Conservation (phyloP, 2,888 invertebrate species). For the Cheilosia vernalis region DNA sequence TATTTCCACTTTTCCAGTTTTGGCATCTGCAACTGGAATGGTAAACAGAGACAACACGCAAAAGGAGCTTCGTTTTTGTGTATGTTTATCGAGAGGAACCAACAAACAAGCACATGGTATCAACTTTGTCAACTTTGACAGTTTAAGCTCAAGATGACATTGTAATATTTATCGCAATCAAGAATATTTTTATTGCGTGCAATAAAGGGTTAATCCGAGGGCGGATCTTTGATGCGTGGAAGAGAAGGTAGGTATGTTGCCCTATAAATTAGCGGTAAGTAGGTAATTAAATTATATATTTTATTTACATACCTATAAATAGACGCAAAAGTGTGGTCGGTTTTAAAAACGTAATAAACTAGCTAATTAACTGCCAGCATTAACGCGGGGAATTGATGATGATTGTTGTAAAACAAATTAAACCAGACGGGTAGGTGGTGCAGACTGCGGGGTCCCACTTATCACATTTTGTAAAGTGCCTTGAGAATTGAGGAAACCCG, state of each 20-base stretch:
- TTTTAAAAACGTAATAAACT: background rate
- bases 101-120: slow-evolving; percentile 54
- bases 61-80: background rate
- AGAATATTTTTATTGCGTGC: slow-evolving; percentile 45
- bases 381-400: too few relatives aligned
- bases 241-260: slow-evolving; percentile 8
- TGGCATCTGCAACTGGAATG: slow-evolving; percentile 64
- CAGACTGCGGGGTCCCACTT: too few relatives aligned
- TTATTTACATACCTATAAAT: slow-evolving; percentile 24
- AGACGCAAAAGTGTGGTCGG: background rate
- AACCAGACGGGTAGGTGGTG: too few relatives aligned
- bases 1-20: slow-evolving; percentile 36
- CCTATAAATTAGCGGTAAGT: slow-evolving; percentile 55
- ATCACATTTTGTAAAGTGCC: too few relatives aligned
- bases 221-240: background rate
- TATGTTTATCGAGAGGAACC: slow-evolving; percentile 5
- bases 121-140: slow-evolving; percentile 50
- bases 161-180: slow-evolving; percentile 34
- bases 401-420: too few relatives aligned
- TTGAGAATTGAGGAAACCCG: too few relatives aligned
- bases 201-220: slow-evolving; percentile 21
- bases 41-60: slow-evolving; percentile 9
- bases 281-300: slow-evolving; percentile 43
- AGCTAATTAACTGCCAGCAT: background rate
- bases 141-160: slow-evolving; percentile 65